Evolutionary conservation across 2,888 invertebrate species (phyloP).

Genomic region (Eustalomyia histrio): DNA sequence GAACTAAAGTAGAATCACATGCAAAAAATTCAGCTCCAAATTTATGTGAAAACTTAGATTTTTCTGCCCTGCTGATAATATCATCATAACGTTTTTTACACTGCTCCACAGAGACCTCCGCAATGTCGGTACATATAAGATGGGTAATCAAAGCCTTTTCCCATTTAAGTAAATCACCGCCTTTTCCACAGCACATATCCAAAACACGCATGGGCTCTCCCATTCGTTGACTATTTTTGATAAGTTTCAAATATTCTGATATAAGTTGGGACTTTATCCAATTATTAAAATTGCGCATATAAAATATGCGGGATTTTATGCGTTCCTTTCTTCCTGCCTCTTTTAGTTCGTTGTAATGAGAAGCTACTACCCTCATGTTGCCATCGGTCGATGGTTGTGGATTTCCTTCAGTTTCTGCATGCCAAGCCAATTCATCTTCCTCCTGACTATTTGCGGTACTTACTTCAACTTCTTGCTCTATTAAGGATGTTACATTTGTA

Average conservation of each 20-base stretch:
- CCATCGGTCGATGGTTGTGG: slow-evolving; percentile 59
- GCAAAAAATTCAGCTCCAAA: slow-evolving; percentile 94
- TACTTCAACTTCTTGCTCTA: no score
- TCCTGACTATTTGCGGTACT: no score
- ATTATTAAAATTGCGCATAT: slow-evolving; percentile 98
- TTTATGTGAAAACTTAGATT: slow-evolving; percentile 78
- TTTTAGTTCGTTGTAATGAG: slow-evolving; percentile 95
- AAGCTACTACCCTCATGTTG: slow-evolving; percentile 84
- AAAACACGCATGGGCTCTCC: slow-evolving; percentile 87
- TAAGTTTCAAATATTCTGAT: slow-evolving; percentile 87
- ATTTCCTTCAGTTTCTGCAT: slow-evolving; percentile 34
- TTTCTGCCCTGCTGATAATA: slow-evolving; percentile 79
- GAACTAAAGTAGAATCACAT: slow-evolving; percentile 93
- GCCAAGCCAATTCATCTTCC: slow-evolving; percentile 36
- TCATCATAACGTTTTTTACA: slow-evolving; percentile 91
- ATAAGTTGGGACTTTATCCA: slow-evolving; percentile 99
- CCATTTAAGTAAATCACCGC: slow-evolving; percentile 99
- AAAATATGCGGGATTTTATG: slow-evolving; percentile 93
- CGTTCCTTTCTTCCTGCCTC: slow-evolving; percentile 90
- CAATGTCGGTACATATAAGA: slow-evolving; percentile 95
- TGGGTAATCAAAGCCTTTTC: slow-evolving; percentile 89
- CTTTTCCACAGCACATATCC: slow-evolving; percentile 99
- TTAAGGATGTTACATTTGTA: background rate
- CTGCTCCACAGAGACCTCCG: slow-evolving; percentile 94
- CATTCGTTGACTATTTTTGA: slow-evolving; percentile 83